These are phyloP conservation scores for Gymnosoma rotundatum DNA, from an alignment of 2,888 invertebrate genomes.

Conservation along the genomic window DNA sequence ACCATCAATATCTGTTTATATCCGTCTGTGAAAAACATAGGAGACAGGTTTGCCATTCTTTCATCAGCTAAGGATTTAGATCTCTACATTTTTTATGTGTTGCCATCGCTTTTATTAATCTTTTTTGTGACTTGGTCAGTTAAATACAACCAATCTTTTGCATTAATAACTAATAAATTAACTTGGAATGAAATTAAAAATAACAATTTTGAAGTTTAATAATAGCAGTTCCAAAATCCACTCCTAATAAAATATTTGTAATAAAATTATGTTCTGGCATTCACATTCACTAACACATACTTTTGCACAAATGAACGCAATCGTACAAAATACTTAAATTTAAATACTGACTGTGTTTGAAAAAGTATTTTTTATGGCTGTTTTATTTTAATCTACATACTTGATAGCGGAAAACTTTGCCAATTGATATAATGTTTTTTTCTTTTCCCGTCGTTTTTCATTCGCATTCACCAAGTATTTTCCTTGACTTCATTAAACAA, in stretches of 20 bases:
- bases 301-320: neutral
- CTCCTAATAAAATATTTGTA: neutral
- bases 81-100: no score
- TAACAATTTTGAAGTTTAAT: no score
- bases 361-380: constrained; percentile 34
- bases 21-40: no score
- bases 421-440: constrained; percentile 47
- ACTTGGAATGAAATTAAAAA: no score
- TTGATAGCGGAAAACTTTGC: constrained; percentile 49
- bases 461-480: constrained; percentile 7
- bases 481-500: constrained; percentile 35
- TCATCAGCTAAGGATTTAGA: no score
- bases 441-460: neutral
- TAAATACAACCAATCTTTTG: no score
- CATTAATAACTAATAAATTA: no score
- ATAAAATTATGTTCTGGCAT: neutral
- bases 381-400: constrained; percentile 42
- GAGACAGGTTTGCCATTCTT: no score
- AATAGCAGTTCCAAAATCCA: neutral
- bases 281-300: neutral
- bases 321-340: constrained; percentile 20
- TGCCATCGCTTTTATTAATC: no score
- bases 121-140: no score
- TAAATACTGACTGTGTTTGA: constrained; percentile 33
- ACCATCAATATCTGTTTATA: no score